These are phyloP conservation scores for Serripes groenlandicus DNA, from an alignment of 2,888 invertebrate genomes.

Conservation along the genomic window DNA sequence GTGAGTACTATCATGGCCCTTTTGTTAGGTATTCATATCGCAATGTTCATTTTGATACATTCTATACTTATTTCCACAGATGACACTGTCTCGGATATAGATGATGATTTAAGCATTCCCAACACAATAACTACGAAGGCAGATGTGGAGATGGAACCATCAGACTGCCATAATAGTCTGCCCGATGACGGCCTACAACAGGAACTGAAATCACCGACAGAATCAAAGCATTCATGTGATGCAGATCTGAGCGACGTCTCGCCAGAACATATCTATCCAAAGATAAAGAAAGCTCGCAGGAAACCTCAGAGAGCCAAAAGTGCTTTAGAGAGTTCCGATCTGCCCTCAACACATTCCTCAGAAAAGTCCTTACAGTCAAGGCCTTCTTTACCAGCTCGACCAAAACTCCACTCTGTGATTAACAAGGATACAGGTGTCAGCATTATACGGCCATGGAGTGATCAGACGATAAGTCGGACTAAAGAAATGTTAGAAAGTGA, in stretches of 20 bases:
- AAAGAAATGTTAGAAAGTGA: slow-evolving; percentile 69
- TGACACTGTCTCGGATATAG: slow-evolving; percentile 63
- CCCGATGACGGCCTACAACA: slow-evolving; percentile 31
- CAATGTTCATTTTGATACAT: neutral
- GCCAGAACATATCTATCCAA: slow-evolving; percentile 70
- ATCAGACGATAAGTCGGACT: slow-evolving; percentile 66
- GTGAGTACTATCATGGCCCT: too few relatives aligned
- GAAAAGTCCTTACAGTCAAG: slow-evolving; percentile 51
- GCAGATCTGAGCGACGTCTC: slow-evolving; percentile 78
- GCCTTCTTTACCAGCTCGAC: slow-evolving; percentile 62
- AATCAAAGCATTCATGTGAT: slow-evolving; percentile 68
- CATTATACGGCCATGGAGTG: slow-evolving; percentile 68
- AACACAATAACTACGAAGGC: slow-evolving; percentile 80
- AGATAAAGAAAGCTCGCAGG: slow-evolving; percentile 68
- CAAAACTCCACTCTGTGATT: slow-evolving; percentile 64
- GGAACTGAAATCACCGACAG: slow-evolving; percentile 61
- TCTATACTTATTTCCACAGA: slow-evolving; percentile 29
- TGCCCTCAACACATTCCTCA: slow-evolving; percentile 62
- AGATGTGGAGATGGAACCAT: slow-evolving; percentile 70
- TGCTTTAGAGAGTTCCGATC: slow-evolving; percentile 73
- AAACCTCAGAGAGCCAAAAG: slow-evolving; percentile 81
- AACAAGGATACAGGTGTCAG: slow-evolving; percentile 68
- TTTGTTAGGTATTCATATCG: too few relatives aligned
- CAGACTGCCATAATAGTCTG: slow-evolving; percentile 40
- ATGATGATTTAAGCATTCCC: slow-evolving; percentile 73